Evolutionary conservation across 2,888 invertebrate species (phyloP).

Genomic region (Tinea trinotella): DNA sequence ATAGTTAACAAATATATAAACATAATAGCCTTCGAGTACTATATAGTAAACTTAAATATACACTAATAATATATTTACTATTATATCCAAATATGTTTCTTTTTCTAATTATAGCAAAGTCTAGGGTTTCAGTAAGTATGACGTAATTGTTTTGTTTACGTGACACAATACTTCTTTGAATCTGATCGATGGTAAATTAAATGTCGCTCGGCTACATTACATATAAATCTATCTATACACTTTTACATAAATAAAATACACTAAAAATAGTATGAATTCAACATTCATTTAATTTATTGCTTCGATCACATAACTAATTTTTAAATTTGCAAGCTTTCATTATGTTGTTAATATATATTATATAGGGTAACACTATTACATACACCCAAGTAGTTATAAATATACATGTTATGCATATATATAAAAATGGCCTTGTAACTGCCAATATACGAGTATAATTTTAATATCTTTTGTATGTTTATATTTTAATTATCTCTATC

Average conservation of each 20-base stretch:
- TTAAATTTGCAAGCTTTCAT: background rate
- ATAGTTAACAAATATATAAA: too few species aligned
- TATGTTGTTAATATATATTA: background rate
- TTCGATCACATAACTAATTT: background rate
- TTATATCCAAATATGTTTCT: background rate
- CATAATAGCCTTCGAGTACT: too few species aligned
- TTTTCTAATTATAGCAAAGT: slow-evolving; percentile 2
- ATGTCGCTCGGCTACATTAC: background rate
- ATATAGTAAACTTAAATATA: too few species aligned
- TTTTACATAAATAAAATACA: too few species aligned
- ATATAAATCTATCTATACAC: too few species aligned
- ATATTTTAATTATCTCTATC: too few species aligned
- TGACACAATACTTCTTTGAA: background rate
- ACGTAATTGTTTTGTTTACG: background rate
- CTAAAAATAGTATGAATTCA: too few species aligned
- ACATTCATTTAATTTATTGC: background rate
- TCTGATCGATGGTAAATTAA: background rate
- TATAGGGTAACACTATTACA: background rate
- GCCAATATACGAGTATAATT: background rate
- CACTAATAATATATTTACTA: too few species aligned
- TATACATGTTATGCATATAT: background rate
- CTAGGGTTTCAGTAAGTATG: slow-evolving; percentile 12
- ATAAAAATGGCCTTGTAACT: background rate
- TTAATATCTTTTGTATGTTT: background rate
- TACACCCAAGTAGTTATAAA: too few species aligned